Conservation (phyloP, 2,797 vertebrate genomes). For the Girardinus metallicus region DNA sequence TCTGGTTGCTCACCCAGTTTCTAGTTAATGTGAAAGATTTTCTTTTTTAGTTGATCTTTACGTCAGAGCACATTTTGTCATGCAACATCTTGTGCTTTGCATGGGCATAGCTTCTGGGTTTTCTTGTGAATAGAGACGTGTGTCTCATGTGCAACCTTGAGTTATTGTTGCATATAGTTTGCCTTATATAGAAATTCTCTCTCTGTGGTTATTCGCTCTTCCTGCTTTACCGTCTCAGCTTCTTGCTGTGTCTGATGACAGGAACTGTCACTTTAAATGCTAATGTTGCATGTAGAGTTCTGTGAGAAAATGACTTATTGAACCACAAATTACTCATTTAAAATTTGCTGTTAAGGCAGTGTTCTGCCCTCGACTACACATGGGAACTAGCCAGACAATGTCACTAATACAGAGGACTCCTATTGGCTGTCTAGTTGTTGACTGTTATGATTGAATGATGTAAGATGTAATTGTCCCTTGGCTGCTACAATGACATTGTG, state of each 20-base stretch:
- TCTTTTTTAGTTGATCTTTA: not conserved
- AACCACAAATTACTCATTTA: slow-evolving; percentile 2
- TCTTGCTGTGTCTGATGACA: slow-evolving; percentile 22
- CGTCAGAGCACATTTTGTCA: not conserved
- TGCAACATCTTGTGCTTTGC: slow-evolving; percentile 11
- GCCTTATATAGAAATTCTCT: slow-evolving; percentile 68
- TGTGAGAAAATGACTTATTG: slow-evolving; percentile 16
- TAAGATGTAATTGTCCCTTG: slow-evolving; percentile 14
- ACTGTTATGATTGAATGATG: slow-evolving; percentile 35
- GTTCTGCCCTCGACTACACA: slow-evolving; percentile 16
- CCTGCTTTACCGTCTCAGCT: slow-evolving; percentile 17
- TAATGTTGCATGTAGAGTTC: not conserved
- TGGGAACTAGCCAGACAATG: slow-evolving; percentile 16
- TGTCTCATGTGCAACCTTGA: slow-evolving; percentile 18
- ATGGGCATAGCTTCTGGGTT: slow-evolving; percentile 5
- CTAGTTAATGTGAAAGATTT: not conserved
- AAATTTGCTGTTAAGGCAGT: not conserved
- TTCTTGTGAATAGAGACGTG: slow-evolving; percentile 31
- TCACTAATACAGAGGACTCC: slow-evolving; percentile 27
- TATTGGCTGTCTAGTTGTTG: slow-evolving; percentile 23
- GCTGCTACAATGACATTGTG: slow-evolving; percentile 26
- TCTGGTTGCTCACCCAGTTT: slow-evolving; percentile 4
- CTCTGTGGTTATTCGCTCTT: slow-evolving; percentile 29
- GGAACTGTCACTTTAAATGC: slow-evolving; percentile 51
- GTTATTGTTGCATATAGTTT: slow-evolving; percentile 4